A percentile compares a stretch with the other conserved stretches of the same genome.
These are phyloP conservation scores for Morelia viridis DNA, from an alignment of 2,797 vertebrate genomes.

Conservation along the genomic window DNA sequence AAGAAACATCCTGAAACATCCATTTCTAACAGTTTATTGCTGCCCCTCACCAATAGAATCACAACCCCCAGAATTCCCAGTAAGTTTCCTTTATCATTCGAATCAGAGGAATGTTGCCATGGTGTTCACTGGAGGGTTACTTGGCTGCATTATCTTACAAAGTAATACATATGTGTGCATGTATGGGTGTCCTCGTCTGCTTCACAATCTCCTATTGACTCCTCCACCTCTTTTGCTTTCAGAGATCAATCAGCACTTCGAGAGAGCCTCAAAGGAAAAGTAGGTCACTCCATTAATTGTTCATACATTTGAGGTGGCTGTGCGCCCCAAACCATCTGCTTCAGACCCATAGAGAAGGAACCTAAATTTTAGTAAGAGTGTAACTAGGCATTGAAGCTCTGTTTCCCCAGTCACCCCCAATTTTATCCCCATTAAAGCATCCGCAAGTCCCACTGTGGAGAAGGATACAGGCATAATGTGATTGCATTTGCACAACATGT, in stretches of 20 bases:
- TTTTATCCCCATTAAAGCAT: neutral
- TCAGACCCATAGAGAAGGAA: neutral
- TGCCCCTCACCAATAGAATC: neutral
- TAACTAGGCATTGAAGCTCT: neutral
- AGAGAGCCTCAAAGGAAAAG: conserved; percentile 31
- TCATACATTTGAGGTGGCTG: neutral
- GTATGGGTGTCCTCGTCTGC: no score
- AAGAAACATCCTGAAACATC: neutral
- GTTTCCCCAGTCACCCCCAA: neutral
- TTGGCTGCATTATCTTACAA: neutral
- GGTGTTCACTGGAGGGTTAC: no score
- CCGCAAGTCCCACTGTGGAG: neutral
- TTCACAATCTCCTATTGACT: neutral
- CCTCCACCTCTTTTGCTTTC: neutral
- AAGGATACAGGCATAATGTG: neutral
- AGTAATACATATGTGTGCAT: neutral
- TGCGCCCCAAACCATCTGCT: neutral
- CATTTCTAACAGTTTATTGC: neutral
- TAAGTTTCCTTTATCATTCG: neutral
- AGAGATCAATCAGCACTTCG: conserved; percentile 11
- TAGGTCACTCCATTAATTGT: neutral
- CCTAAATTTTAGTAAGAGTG: neutral
- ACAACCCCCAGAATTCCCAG: neutral
- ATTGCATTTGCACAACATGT: neutral
- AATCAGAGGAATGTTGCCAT: no score